Evolutionary conservation across 2,797 vertebrate species (phyloP), one percentile per base, ranked within the genome.

Genomic region (Oceanodroma leucorhoa): DNA sequence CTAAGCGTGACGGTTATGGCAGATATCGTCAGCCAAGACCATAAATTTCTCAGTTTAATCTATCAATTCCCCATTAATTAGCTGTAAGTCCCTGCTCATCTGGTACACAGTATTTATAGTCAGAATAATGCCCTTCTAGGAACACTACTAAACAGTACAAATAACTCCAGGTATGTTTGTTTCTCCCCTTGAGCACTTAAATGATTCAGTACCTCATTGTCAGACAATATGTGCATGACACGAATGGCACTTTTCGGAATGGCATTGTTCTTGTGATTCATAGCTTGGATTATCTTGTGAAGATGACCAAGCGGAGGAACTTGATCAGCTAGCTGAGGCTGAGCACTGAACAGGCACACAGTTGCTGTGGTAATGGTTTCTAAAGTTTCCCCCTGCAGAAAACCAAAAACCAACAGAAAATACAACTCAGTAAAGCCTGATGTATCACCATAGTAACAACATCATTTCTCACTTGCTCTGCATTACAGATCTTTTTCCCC

Each of bases 201-300:
- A 18, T 3, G 34, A 53, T n/a, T 60, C 23, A 21, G 13, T 97
- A 99, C 99, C 99, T 99, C 99, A 16, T 99, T 99, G 94, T 99
- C 99, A 32, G 99, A 99, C 16, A 99, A 89, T 19, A 98, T 98
- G 32, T 99, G 99, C 87, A 99, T 98, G 83, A 99, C 98, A 20
- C 99, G 99, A 96, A 99, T 99, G 97, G 99, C 98, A 97, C 99
- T 99, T 98, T 99, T 99, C 65, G 99, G 99, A 87, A 99, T 98
- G 11, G 99, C 99, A 4, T 98, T 99, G 98, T 99, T 99, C 97
- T 99, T 99, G 97, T 99, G 99, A 94, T 98, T 99, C 96, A 99
- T 98, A 3, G 99, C 99, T 34, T 99, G 98, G 93, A 99, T 96
- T 81, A 99, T 96, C 86, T 99, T 99, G 71, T 99, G 99, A 92